These are phyloP conservation scores for Isichthys henryi DNA, from an alignment of 2,113 vertebrate species.

Conservation along the genomic window DNA sequence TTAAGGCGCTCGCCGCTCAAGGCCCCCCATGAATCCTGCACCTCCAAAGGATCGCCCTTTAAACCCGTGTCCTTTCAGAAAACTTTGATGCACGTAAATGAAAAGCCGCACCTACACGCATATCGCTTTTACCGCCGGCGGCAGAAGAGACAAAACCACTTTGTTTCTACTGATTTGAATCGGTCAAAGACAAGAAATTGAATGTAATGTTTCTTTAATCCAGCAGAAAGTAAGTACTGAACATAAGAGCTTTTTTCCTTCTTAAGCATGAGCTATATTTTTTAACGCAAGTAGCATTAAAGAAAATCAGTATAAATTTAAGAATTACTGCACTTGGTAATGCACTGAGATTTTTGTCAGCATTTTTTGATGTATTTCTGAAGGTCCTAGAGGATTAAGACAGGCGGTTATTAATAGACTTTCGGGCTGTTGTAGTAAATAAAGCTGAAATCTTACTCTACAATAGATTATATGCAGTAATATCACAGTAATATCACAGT, in stretches of 20 bases:
- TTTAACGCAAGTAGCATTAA: not conserved
- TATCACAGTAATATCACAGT: not conserved
- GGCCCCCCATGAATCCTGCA: conserved; percentile 8
- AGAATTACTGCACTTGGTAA: not conserved
- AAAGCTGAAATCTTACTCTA: not conserved
- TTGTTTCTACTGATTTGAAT: not conserved
- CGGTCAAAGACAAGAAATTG: not conserved
- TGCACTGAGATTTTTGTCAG: not conserved
- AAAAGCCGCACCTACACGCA: conserved; percentile 36
- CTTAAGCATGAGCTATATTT: not conserved
- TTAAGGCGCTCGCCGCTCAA: conserved; percentile 4
- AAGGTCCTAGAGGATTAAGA: not conserved
- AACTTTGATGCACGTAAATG: conserved; percentile 36
- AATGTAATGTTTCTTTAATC: not conserved
- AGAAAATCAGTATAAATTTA: not conserved
- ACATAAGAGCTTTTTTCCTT: not conserved
- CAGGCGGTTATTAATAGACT: not conserved
- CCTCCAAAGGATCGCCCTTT: conserved; percentile 44
- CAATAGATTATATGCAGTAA: not conserved
- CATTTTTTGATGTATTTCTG: not conserved
- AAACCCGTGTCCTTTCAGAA: conserved; percentile 32
- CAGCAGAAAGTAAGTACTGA: not conserved
- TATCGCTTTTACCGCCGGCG: not conserved
- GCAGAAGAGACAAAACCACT: not conserved
- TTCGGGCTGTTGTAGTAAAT: not conserved